Evolutionary conservation across 2,113 vertebrate species (phyloP).

Genomic region (Panurus biarmicus): DNA sequence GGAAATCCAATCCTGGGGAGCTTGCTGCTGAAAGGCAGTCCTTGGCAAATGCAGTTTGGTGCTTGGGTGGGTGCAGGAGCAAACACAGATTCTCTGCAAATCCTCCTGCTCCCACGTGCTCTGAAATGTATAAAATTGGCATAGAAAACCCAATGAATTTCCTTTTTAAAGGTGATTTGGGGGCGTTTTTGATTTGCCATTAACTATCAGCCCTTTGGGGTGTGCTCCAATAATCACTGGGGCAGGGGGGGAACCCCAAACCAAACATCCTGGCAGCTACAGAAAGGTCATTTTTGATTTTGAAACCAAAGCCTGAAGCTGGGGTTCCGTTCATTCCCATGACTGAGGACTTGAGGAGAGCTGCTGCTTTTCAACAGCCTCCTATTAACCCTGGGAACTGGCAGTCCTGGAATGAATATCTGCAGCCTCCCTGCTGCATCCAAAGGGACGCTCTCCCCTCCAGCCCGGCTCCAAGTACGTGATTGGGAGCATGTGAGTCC

Average conservation of each 20-base stretch:
- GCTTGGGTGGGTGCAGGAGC: background rate
- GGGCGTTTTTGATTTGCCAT: background rate
- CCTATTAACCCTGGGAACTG: background rate
- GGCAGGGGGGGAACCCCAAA: too few species aligned
- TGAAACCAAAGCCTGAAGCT: background rate
- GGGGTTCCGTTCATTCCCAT: background rate
- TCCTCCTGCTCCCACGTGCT: accelerated
- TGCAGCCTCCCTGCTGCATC: background rate
- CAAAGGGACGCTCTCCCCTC: background rate
- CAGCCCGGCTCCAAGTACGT: background rate
- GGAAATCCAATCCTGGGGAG: background rate
- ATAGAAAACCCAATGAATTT: accelerated
- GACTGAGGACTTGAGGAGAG: background rate
- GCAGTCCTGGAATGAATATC: background rate
- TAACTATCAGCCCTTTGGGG: background rate
- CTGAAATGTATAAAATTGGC: accelerated
- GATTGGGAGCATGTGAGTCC: slow-evolving; percentile 50
- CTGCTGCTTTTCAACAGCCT: background rate
- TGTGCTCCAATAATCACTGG: background rate
- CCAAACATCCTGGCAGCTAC: background rate
- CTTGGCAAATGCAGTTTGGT: background rate
- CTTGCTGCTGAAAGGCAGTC: background rate
- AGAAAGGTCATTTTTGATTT: background rate
- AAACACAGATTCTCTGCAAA: background rate
- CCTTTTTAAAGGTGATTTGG: background rate